Percentiles rank a stretch among this genome's conserved stretches.
These are phyloP conservation scores for Philereme transversata DNA, from an alignment of 2,888 invertebrate genomes.

Conservation along the genomic window DNA sequence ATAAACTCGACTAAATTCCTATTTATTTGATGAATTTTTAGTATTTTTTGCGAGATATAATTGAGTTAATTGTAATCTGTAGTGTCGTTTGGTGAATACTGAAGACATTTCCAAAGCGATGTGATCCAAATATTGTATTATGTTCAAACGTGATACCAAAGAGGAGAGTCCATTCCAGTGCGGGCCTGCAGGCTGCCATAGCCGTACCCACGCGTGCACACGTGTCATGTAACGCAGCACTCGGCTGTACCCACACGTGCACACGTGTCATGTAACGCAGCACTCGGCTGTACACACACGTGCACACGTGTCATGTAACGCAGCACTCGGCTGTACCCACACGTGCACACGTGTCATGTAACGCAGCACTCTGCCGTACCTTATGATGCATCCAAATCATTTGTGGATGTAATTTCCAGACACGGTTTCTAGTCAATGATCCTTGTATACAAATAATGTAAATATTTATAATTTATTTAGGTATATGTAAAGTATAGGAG, in stretches of 20 bases:
- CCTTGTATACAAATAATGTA: constrained; percentile 75
- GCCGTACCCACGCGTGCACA: background rate
- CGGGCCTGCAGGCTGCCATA: background rate
- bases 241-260: no score
- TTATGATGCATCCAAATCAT: constrained; percentile 28
- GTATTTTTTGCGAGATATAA: constrained; percentile 36
- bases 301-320: no score
- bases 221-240: no score
- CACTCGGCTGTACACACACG: no score
- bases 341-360: no score
- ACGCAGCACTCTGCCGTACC: background rate
- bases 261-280: no score
- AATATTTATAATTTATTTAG: constrained; percentile 67
- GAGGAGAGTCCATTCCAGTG: constrained; percentile 68
- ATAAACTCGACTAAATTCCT: constrained; percentile 48
- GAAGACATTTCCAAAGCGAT: constrained; percentile 37
- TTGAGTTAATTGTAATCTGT: constrained; percentile 31
- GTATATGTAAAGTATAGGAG: constrained; percentile 64
- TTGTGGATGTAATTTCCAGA: constrained; percentile 55
- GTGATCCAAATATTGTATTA: constrained; percentile 48
- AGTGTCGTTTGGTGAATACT: constrained; percentile 19
- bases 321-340: no score
- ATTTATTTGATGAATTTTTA: constrained; percentile 42
- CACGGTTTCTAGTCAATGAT: constrained; percentile 79
- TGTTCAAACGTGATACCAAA: constrained; percentile 79